Conservation (phyloP, 2,113 vertebrate genomes). For the Gallinago jamesoni region DNA sequence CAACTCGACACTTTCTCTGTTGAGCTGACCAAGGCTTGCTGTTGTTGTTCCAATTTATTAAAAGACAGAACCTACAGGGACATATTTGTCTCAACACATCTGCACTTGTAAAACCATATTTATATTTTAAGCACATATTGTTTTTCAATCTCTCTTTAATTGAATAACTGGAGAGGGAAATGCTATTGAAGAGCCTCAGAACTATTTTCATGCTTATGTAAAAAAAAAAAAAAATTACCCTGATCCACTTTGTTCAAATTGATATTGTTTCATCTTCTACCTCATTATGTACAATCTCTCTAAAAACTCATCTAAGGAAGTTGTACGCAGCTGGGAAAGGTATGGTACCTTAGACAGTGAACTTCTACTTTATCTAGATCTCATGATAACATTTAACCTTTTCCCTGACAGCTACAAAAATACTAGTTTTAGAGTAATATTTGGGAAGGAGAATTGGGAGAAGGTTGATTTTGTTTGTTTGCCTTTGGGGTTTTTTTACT, state of each 20-base stretch:
- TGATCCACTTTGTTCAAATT: not conserved
- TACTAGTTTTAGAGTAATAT: not conserved
- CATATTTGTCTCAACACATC: not conserved
- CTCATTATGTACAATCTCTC: not conserved
- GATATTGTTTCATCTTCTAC: not conserved
- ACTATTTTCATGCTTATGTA: not conserved
- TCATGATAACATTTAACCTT: not conserved
- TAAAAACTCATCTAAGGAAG: not conserved
- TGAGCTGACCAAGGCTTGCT: not conserved
- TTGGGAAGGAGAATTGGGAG: not conserved
- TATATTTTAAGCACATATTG: not conserved
- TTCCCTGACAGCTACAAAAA: not conserved
- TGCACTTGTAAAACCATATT: not conserved
- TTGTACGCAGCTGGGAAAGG: not conserved
- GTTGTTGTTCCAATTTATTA: not conserved
- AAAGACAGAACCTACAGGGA: not conserved
- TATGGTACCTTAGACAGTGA: not conserved
- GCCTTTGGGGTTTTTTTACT: not conserved
- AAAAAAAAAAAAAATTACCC: not conserved
- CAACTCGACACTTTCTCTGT: not conserved
- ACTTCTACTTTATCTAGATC: not conserved
- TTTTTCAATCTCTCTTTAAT: not conserved
- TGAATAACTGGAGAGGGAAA: not conserved
- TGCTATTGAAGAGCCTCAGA: not conserved
- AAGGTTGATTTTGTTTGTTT: not conserved